Percentiles rank a stretch among this genome's conserved stretches.
Evolutionary conservation across 2,888 invertebrate species (phyloP).

Genomic region (Acheta domesticus): DNA sequence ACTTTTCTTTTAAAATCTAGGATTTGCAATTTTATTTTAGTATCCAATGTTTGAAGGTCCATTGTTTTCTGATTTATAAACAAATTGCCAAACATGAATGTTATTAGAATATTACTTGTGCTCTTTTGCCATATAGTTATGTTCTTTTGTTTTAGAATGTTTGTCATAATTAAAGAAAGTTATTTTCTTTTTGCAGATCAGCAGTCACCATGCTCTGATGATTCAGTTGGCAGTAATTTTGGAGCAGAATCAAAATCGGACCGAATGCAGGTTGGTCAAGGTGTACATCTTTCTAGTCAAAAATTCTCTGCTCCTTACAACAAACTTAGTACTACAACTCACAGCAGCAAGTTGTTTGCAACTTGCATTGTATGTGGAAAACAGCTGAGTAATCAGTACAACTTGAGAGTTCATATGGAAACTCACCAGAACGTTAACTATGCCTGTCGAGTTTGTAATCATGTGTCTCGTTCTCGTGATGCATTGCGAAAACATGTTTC

Average conservation of each 20-base stretch:
- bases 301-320: slow-evolving; percentile 26
- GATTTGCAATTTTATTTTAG: too few species aligned
- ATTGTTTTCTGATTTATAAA: too few species aligned
- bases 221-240: slow-evolving; percentile 35
- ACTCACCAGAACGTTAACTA: slow-evolving; percentile 86
- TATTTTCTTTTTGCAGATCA: slow-evolving; percentile 25
- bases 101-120: too few species aligned
- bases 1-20: too few species aligned
- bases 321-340: slow-evolving; percentile 26
- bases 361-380: slow-evolving; percentile 83
- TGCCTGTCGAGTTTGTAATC: slow-evolving; percentile 81
- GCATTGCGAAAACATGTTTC: slow-evolving; percentile 85
- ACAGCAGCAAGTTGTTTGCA: slow-evolving; percentile 54
- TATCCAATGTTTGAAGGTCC: too few species aligned
- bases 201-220: slow-evolving; percentile 34
- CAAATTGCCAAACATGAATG: too few species aligned
- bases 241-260: slow-evolving; percentile 29
- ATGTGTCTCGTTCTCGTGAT: slow-evolving; percentile 82
- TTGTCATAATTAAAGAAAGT: too few species aligned
- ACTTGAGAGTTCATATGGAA: slow-evolving; percentile 84
- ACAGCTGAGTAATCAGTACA: slow-evolving; percentile 86
- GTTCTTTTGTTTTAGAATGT: too few species aligned
- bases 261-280: slow-evolving; percentile 31
- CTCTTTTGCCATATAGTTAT: too few species aligned
- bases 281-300: slow-evolving; percentile 28